These are phyloP conservation scores for Danio rerio DNA, from an alignment of 2,113 vertebrate species.

Conservation along the genomic window GRCz12tu NC_133188.1:30639501-30640000, in stretches of 20 bases:
- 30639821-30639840: constrained; percentile 34
- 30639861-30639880: constrained; percentile 33
- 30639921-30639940: constrained; percentile 41
- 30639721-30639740: not conserved
- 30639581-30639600: not conserved
- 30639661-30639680: not conserved
- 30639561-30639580: not conserved
- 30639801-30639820: constrained; percentile 24
- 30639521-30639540: not conserved
- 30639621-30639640: not conserved
- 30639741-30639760: not conserved
- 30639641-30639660: constrained; percentile 2
- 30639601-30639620: not conserved
- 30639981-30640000: not conserved
- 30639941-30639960: not conserved
- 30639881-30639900: constrained; percentile 22
- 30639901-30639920: constrained; percentile 29
- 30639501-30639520: not conserved
- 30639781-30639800: constrained; percentile 10
- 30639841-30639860: constrained; percentile 32
- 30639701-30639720: not conserved
- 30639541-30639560: not conserved
- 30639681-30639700: not conserved
- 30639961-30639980: constrained; percentile 25
- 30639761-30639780: constrained; percentile 18